Conservation (phyloP, 2,797 vertebrate species). For the Syndactyla subalaris region DNA sequence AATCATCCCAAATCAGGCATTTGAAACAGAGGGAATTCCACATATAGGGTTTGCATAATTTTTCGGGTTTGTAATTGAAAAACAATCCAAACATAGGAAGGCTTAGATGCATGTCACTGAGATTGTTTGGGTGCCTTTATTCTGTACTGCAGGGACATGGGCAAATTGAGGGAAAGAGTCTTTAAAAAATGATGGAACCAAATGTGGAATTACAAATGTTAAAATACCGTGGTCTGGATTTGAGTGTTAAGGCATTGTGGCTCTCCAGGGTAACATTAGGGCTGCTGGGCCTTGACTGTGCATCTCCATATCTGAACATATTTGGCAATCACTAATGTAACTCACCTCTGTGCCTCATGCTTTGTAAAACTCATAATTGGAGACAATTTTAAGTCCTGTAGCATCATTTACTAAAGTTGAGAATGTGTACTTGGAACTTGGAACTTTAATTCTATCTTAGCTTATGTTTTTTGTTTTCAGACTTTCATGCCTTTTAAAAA, state of each 20-base stretch:
- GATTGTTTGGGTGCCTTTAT: slow-evolving; percentile 17
- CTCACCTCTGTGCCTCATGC: background rate
- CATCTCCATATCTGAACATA: background rate
- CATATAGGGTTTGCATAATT: background rate
- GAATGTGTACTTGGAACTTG: background rate
- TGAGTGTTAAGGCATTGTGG: background rate
- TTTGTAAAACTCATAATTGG: background rate
- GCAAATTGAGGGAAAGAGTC: background rate
- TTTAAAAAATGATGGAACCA: background rate
- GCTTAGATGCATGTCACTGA: background rate
- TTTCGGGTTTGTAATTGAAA: slow-evolving; percentile 9
- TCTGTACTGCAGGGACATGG: background rate
- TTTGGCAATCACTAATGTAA: background rate
- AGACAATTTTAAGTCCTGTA: background rate
- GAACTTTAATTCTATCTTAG: background rate
- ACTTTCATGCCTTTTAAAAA: background rate
- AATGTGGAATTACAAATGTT: background rate
- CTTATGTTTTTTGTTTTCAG: background rate
- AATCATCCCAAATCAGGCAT: slow-evolving; percentile 32
- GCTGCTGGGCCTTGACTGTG: background rate
- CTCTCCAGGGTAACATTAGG: background rate
- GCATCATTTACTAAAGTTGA: background rate
- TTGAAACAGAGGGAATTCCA: slow-evolving; percentile 44
- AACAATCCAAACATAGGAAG: background rate
- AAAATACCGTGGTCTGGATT: background rate